Conservation (phyloP, 2,888 invertebrate species). For the Andrena dorsata region DNA sequence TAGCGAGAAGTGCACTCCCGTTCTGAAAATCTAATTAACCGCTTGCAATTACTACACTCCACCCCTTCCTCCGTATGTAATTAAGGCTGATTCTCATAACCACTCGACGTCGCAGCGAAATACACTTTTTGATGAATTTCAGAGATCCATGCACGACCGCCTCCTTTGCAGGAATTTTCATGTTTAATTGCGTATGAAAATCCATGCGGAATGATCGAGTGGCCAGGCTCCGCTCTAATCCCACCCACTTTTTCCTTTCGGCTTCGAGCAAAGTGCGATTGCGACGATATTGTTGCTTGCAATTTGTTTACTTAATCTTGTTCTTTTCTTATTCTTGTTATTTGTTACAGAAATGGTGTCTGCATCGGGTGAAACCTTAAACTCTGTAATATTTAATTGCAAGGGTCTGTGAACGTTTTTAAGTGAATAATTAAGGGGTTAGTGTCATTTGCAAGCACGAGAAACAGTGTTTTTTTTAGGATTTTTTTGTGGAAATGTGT, state of each 20-base stretch:
- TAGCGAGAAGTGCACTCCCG: slow-evolving; percentile 29
- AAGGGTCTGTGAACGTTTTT: too few species aligned
- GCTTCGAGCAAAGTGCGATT: slow-evolving; percentile 15
- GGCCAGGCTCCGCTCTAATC: background rate
- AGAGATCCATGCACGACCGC: slow-evolving; percentile 3
- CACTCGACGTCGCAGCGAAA: slow-evolving; percentile 31
- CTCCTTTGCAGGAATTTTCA: slow-evolving; percentile 43
- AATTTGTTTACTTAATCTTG: slow-evolving; percentile 4
- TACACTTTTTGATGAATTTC: slow-evolving; percentile 55
- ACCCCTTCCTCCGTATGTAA: slow-evolving; percentile 44
- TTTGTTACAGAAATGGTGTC: background rate
- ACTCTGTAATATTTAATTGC: background rate
- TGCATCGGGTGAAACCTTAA: background rate
- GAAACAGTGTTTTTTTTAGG: too few species aligned
- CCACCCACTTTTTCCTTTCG: background rate
- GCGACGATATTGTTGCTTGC: slow-evolving; percentile 6
- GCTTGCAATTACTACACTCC: slow-evolving; percentile 57
- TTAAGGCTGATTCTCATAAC: slow-evolving; percentile 64
- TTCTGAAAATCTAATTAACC: slow-evolving; percentile 69
- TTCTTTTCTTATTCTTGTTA: background rate
- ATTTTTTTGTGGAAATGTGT: too few species aligned
- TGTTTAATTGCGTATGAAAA: slow-evolving; percentile 46
- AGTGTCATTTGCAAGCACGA: too few species aligned
- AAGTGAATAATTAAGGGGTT: too few species aligned
- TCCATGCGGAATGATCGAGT: slow-evolving; percentile 28